Base-by-base conservation (phyloP, 1,140 invertebrate genomes). In the Cyclina sinensis region DNA sequence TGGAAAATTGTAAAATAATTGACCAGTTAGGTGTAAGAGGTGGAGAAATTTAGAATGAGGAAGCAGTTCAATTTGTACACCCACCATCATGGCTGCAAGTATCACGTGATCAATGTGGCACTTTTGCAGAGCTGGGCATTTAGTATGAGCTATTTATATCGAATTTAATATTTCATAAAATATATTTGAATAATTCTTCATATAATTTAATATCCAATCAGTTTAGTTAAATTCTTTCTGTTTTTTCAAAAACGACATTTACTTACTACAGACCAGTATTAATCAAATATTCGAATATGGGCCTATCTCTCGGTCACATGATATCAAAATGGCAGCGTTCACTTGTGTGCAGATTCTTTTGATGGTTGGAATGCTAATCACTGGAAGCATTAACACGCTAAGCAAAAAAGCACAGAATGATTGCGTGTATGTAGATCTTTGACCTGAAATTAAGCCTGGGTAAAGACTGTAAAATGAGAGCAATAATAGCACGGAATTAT, bases 31-130 rank as follows among this genome's bases (percentile, higher is more conserved):
- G 88, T 80, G 57, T 78, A 80, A 35, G 86, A 88, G 1, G 27
- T n/a, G 51, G 21, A 48, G 62, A 89, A 76, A 83, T 65, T 65
- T 57, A 62, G 57, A 85, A 59, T 86, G 43, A 37, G 39, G 85
- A 62, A 82, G 68, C 39, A 86, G 35, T 84, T 57, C 74, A 51
- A 88, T 85, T 68, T 82, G 89, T 81, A 92, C 94, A 95, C 94
- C 94, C 94, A 95, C 94, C 94, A 95, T 95, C 94, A 95, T 95
- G 94, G 94, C 94, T 95, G 94, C 93, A 93, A 78, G 92, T 93
- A 89, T 94, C 94, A 95, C 94, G 94, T 95, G 94, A 95, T 90
- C 37, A 90, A 51, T 80, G 73, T 81, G 51, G 57, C 32, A 16
- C 14, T 0, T 16, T 35, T 12, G 57, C 37, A 73, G 30, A 84